Conservation (phyloP, 2,113 vertebrate genomes). For the Rhinolophus sinicus region DNA sequence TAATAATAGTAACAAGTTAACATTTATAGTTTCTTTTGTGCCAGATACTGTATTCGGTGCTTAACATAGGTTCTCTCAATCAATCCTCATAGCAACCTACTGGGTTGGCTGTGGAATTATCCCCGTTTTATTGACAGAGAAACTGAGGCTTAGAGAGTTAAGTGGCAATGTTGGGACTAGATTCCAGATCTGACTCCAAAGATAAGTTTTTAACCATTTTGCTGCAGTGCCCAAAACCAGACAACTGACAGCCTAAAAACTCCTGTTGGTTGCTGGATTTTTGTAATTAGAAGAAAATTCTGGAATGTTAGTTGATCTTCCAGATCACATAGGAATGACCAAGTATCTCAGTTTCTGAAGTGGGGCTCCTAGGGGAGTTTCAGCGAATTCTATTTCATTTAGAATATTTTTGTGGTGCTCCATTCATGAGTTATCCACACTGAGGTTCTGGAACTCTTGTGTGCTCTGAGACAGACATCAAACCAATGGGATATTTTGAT, state of each 20-base stretch:
- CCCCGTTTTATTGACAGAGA: not conserved
- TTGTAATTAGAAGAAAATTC: conserved; percentile 45
- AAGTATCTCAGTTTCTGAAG: not conserved
- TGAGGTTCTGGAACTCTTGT: not conserved
- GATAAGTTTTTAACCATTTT: not conserved
- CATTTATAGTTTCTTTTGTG: not conserved
- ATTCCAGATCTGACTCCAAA: not conserved
- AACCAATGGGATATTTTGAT: not conserved
- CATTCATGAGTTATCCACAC: not conserved
- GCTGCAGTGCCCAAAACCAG: not conserved
- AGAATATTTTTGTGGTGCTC: not conserved
- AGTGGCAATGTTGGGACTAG: conserved; percentile 12
- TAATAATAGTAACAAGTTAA: not conserved
- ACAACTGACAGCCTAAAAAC: not conserved
- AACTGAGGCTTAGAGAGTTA: not conserved
- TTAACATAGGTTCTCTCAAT: not conserved
- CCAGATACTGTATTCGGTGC: not conserved
- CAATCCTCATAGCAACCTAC: not conserved
- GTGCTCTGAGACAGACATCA: not conserved
- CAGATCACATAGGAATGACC: not conserved
- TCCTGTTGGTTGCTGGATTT: not conserved
- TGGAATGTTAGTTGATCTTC: not conserved
- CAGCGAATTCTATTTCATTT: not conserved
- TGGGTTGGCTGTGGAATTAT: not conserved
- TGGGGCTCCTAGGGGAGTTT: not conserved